Percentiles rank a stretch among this genome's conserved stretches.
phyloP scores from a whole-genome alignment of 2,888 invertebrate species.

The Callinectes sapidus region DNA sequence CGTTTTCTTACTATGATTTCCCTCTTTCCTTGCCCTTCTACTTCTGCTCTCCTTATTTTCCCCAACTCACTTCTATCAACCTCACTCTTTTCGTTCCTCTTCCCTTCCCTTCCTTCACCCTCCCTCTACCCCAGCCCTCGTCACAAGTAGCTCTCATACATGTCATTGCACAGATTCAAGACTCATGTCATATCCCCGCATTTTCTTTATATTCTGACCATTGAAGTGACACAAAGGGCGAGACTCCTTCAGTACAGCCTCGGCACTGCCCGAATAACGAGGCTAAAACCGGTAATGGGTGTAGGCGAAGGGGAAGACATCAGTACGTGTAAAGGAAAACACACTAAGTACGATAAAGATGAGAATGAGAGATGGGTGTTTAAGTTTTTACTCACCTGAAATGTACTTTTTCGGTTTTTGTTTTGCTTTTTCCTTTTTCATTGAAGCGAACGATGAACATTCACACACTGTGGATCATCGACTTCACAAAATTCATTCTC shows the following conservation, averaged over 20 bases:
- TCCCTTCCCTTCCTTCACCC: not conserved
- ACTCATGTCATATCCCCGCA: no score
- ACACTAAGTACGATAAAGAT: not conserved
- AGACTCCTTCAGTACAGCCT: not conserved
- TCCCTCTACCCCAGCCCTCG: not conserved
- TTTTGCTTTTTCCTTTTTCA: not conserved
- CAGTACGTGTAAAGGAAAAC: not conserved
- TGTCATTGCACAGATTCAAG: not conserved
- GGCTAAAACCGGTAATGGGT: not conserved
- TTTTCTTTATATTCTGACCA: not conserved
- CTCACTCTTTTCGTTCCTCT: not conserved
- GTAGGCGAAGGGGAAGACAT: not conserved
- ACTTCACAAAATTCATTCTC: no score
- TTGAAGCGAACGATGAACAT: not conserved
- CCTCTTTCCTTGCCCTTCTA: not conserved
- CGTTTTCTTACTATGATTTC: not conserved
- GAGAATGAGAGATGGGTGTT: not conserved
- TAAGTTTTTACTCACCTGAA: not conserved
- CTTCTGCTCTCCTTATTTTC: not conserved
- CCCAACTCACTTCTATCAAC: not conserved
- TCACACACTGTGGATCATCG: not conserved
- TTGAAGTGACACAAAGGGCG: not conserved
- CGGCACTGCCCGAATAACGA: not conserved
- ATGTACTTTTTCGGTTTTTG: not conserved
- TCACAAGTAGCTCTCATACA: not conserved